These are phyloP conservation scores for Vanessa tameamea DNA, from an alignment of 1,140 invertebrate genomes.

Conservation along the genomic window DNA sequence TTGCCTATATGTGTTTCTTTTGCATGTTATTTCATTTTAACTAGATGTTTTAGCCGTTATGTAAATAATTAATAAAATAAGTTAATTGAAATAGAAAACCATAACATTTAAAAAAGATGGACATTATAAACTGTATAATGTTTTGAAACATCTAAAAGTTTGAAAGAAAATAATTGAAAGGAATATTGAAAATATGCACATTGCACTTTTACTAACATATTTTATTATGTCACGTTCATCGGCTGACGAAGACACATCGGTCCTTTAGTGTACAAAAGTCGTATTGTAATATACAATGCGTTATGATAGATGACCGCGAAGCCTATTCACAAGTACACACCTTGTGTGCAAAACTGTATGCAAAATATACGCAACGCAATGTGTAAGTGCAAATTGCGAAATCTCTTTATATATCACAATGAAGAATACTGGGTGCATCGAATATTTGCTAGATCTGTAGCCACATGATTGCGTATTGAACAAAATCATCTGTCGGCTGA, in stretches of 20 bases:
- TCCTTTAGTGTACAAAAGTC: conserved; percentile 12
- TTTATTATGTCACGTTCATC: conserved; percentile 15
- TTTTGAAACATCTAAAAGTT: too few relatives aligned
- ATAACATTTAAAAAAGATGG: too few relatives aligned
- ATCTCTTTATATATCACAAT: conserved; percentile 37
- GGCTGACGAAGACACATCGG: conserved; percentile 30
- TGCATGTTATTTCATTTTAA: too few relatives aligned
- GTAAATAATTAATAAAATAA: too few relatives aligned
- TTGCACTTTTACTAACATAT: conserved; percentile 11
- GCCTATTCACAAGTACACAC: conserved; percentile 50
- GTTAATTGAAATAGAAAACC: too few relatives aligned
- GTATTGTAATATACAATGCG: conserved; percentile 18
- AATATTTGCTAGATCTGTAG: conserved; percentile 1
- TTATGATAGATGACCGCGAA: conserved; percentile 51
- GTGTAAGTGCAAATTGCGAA: conserved; percentile 55
- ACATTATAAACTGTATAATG: too few relatives aligned
- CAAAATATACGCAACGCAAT: conserved; percentile 55
- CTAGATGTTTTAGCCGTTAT: too few relatives aligned
- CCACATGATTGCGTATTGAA: conserved; percentile 12
- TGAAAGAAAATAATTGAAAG: too few relatives aligned
- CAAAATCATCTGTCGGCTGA: conserved; percentile 27
- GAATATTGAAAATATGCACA: background rate
- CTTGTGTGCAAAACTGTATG: conserved; percentile 52
- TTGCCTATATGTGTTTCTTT: too few relatives aligned
- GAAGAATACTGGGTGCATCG: conserved; percentile 27